phyloP scores from a whole-genome alignment of 2,888 invertebrate species.

The Polietes domitor region DNA sequence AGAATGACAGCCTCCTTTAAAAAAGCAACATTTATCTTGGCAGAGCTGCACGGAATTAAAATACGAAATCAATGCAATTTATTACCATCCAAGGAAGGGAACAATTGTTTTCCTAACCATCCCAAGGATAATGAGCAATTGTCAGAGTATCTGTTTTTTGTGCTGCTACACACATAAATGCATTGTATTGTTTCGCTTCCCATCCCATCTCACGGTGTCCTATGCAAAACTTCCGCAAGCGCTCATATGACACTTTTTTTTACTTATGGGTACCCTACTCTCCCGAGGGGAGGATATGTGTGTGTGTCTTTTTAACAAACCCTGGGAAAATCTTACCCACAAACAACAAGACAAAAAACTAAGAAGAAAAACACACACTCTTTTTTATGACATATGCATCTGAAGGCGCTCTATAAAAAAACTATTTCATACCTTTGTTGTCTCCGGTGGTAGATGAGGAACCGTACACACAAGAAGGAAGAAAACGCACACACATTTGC shows the following conservation, averaged over 20 bases:
- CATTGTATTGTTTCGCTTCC: conserved; percentile 65
- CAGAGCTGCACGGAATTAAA: conserved; percentile 59
- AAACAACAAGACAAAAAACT: conserved; percentile 66
- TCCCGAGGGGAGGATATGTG: conserved; percentile 58
- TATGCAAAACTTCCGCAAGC: conserved; percentile 68
- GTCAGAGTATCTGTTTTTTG: conserved; percentile 54
- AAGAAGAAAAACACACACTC: conserved; percentile 51
- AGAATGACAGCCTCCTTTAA: conserved; percentile 37
- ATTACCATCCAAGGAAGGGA: conserved; percentile 64
- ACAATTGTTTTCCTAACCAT: conserved; percentile 65
- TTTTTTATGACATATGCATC: conserved; percentile 70
- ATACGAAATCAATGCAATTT: conserved; percentile 69
- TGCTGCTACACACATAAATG: conserved; percentile 60
- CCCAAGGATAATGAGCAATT: conserved; percentile 67
- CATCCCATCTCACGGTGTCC: conserved; percentile 66
- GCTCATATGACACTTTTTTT: conserved; percentile 72
- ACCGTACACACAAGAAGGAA: conserved; percentile 20
- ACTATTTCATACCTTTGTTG: conserved; percentile 54
- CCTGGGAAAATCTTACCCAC: conserved; percentile 80
- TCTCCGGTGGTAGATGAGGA: conserved; percentile 52
- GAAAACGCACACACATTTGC: conserved; percentile 72
- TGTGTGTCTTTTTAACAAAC: conserved; percentile 60
- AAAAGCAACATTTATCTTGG: conserved; percentile 34
- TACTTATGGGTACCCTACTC: conserved; percentile 64
- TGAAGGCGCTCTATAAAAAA: conserved; percentile 67